These are phyloP conservation scores for Sphaeramia orbicularis DNA, from an alignment of 2,797 vertebrate species.

Conservation along the genomic window DNA sequence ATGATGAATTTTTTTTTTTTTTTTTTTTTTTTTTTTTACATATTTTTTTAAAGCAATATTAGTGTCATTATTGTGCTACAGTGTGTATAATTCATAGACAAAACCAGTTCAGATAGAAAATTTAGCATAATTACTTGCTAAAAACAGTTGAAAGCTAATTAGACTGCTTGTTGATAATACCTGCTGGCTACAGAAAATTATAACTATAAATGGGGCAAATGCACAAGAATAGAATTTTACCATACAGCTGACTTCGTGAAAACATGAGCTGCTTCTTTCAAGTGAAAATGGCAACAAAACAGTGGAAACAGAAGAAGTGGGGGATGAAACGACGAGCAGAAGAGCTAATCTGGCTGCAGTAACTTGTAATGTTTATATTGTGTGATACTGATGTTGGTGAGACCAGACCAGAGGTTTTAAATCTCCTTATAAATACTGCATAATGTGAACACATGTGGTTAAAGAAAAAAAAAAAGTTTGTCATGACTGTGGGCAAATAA, in stretches of 20 bases:
- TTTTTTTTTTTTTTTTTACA: too few species aligned
- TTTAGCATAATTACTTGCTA: too few species aligned
- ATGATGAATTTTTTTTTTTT: too few species aligned
- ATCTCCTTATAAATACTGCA: conserved; percentile 32
- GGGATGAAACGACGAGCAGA: conserved; percentile 51
- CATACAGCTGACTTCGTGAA: neutral
- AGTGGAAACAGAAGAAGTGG: conserved; percentile 51
- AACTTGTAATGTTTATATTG: conserved; percentile 23
- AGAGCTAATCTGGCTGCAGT: conserved; percentile 38
- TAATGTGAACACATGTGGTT: conserved; percentile 18
- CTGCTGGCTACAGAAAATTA: too few species aligned
- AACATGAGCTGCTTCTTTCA: conserved; percentile 20
- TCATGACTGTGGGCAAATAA: neutral
- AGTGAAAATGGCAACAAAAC: conserved; percentile 27
- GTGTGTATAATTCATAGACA: too few species aligned
- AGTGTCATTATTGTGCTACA: too few species aligned
- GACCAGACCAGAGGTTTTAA: conserved; percentile 39
- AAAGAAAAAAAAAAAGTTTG: conserved; percentile 6
- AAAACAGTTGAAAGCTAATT: too few species aligned
- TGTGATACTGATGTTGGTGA: conserved; percentile 27
- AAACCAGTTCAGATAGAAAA: too few species aligned
- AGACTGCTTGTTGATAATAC: too few species aligned
- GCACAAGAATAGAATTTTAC: neutral
- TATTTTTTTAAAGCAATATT: too few species aligned
- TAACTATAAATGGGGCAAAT: too few species aligned